Evolutionary conservation across 1,140 invertebrate species (phyloP).

Genomic region (Holcopasites calliopsidis): DNA sequence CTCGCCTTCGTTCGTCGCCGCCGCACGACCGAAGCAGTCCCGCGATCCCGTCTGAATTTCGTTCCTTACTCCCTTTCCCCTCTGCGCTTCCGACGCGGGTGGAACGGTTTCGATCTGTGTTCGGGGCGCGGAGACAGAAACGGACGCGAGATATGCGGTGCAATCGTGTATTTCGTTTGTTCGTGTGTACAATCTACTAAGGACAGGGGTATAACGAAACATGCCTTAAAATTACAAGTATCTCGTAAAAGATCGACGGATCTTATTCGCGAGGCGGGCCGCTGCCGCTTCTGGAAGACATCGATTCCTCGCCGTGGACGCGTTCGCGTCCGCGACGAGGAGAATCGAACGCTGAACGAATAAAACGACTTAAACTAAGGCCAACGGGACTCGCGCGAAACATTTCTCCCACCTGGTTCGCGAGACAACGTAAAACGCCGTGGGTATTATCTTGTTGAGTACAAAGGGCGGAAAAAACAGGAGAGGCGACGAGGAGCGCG

Average conservation of each 20-base stretch:
- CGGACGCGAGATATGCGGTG: too few relatives aligned
- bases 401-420: too few relatives aligned
- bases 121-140: too few relatives aligned
- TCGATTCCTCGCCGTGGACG: conserved; percentile 12
- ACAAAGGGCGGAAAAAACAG: too few relatives aligned
- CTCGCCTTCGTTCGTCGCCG: background rate
- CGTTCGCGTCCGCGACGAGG: background rate
- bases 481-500: background rate
- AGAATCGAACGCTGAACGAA: background rate
- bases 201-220: background rate
- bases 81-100: background rate
- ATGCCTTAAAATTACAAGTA: conserved; percentile 4
- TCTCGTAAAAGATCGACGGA: background rate
- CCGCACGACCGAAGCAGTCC: too few relatives aligned
- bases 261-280: background rate
- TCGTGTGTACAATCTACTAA: background rate
- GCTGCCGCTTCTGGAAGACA: conserved; percentile 64
- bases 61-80: background rate
- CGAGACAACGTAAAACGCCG: too few relatives aligned
- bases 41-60: too few relatives aligned
- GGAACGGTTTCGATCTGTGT: too few relatives aligned
- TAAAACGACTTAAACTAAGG: conserved; percentile 6
- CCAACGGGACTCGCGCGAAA: background rate
- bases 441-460: too few relatives aligned
- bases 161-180: background rate